Percentiles rank a stretch among this genome's conserved stretches.
Evolutionary conservation across 2,888 invertebrate genomes (phyloP).

Genomic region (Epirrhoe tristata): DNA sequence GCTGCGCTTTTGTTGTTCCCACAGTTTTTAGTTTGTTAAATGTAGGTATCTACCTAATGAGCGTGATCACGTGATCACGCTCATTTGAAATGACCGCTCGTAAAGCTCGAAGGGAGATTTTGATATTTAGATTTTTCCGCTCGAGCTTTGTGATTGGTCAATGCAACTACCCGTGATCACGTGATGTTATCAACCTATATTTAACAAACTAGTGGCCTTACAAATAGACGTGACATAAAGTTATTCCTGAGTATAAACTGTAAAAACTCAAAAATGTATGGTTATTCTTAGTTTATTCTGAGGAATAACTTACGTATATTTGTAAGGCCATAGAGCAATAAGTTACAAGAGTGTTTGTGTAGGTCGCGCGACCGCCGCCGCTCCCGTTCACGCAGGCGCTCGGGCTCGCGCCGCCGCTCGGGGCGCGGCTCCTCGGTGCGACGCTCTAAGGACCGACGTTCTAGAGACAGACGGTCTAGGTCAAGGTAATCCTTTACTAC

Average conservation of each 20-base stretch:
- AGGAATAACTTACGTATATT: too few relatives aligned
- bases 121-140: too few relatives aligned
- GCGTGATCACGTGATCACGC: too few relatives aligned
- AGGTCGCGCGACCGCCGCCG: conserved; percentile 77
- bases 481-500: conserved; percentile 52
- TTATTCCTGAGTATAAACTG: too few relatives aligned
- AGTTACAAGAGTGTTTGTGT: conserved; percentile 14
- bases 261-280: too few relatives aligned
- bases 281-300: too few relatives aligned
- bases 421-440: conserved; percentile 72
- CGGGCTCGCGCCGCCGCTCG: conserved; percentile 71
- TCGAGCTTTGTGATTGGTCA: too few relatives aligned
- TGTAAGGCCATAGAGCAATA: neutral
- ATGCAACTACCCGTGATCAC: too few relatives aligned
- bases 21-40: neutral
- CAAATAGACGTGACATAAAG: too few relatives aligned
- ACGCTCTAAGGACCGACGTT: conserved; percentile 70
- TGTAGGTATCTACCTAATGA: neutral
- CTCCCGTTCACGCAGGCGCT: conserved; percentile 74
- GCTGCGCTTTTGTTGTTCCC: neutral
- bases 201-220: neutral
- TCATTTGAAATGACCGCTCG: too few relatives aligned
- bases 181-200: too few relatives aligned
- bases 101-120: too few relatives aligned
- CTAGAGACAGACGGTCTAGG: conserved; percentile 69